These are phyloP conservation scores for Osmerus mordax DNA, from an alignment of 2,113 vertebrate genomes.

Conservation along the genomic window DNA sequence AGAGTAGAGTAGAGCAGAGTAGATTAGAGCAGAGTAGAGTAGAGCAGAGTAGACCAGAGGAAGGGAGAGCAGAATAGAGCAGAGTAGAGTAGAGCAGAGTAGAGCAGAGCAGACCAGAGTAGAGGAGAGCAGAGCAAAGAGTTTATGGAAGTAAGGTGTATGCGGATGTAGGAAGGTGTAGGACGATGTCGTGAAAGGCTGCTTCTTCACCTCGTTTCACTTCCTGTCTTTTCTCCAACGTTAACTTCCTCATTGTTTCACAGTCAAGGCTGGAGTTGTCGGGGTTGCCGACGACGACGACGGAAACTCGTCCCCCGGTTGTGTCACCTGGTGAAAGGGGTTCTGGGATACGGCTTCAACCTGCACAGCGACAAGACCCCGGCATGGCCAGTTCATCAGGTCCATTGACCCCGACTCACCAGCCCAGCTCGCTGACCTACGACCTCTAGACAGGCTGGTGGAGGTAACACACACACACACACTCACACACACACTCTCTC, in stretches of 20 bases:
- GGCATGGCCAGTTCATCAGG: slow-evolving; percentile 86
- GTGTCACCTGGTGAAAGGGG: slow-evolving; percentile 80
- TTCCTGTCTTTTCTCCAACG: neutral
- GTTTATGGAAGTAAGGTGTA: no score
- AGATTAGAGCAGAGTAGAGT: no score
- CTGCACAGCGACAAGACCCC: slow-evolving; percentile 84
- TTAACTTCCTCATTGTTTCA: no score
- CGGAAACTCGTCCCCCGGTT: slow-evolving; percentile 78
- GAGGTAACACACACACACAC: slow-evolving; percentile 72
- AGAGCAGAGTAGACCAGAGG: no score
- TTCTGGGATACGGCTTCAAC: slow-evolving; percentile 91
- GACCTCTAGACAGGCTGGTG: slow-evolving; percentile 83
- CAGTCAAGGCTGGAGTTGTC: slow-evolving; percentile 57
- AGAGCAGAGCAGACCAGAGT: no score
- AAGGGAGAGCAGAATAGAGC: no score
- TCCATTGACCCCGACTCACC: slow-evolving; percentile 83
- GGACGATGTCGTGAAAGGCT: no score
- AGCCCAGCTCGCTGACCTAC: slow-evolving; percentile 78
- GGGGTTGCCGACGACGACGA: slow-evolving; percentile 61
- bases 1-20: no score
- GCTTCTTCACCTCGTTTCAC: no score
- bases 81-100: no score
- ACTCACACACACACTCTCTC: neutral
- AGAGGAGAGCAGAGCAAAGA: no score
- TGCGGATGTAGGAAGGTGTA: no score